phyloP scores from a whole-genome alignment of 1,140 invertebrate genomes.

The Anastrepha obliqua region DNA sequence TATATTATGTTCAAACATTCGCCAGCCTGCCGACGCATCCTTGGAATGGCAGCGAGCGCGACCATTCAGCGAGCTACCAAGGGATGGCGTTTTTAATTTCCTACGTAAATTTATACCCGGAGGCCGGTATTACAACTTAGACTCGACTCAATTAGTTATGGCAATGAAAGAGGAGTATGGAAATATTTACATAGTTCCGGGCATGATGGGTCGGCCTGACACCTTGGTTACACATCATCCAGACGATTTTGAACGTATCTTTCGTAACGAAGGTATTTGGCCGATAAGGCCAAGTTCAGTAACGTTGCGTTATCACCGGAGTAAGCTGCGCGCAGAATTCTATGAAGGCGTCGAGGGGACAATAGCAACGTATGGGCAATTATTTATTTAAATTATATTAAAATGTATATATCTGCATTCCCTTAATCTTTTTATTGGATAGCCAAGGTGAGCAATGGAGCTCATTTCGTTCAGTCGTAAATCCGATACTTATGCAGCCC shows the following conservation, averaged over 20 bases:
- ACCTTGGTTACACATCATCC: slow-evolving; percentile 54
- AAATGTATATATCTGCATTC: background rate
- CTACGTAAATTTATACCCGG: slow-evolving; percentile 58
- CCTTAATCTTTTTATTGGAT: slow-evolving; percentile 13
- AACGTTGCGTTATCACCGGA: slow-evolving; percentile 57
- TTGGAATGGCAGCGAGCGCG: slow-evolving; percentile 65
- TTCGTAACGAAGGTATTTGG: slow-evolving; percentile 55
- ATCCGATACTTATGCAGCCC: slow-evolving; percentile 59
- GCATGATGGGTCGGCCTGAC: slow-evolving; percentile 47
- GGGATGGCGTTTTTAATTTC: slow-evolving; percentile 61
- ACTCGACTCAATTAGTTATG: slow-evolving; percentile 12
- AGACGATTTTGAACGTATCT: slow-evolving; percentile 57
- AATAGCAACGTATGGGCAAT: slow-evolving; percentile 45
- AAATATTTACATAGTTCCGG: slow-evolving; percentile 61
- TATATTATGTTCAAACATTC: too few relatives aligned
- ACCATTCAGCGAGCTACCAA: slow-evolving; percentile 62
- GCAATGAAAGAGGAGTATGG: slow-evolving; percentile 64
- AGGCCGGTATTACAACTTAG: slow-evolving; percentile 39
- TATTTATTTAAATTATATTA: background rate
- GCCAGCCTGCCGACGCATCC: background rate
- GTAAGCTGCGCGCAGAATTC: slow-evolving; percentile 56
- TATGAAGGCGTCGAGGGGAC: slow-evolving; percentile 55
- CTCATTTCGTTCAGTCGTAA: slow-evolving; percentile 55
- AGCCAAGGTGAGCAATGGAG: slow-evolving; percentile 62
- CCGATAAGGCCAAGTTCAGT: slow-evolving; percentile 41